Evolutionary conservation across 1,140 invertebrate species (phyloP), one percentile per base, ranked within the genome.

Genomic region (Calliphora vicina): DNA sequence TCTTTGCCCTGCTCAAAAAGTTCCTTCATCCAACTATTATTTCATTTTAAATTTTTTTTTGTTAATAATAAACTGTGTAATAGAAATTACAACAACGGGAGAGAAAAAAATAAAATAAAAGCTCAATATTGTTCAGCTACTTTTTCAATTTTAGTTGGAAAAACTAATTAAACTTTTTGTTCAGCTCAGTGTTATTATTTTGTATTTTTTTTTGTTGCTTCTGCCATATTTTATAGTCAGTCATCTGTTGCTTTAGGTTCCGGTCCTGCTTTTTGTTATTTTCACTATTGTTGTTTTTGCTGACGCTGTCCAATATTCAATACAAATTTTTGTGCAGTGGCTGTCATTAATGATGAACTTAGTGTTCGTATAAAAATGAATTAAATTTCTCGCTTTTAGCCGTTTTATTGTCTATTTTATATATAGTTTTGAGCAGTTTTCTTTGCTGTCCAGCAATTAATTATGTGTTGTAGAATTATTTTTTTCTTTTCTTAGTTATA

Each of bases 111-210:
- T 10, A 23, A 67, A 67, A 25, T 43, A 74, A n/a, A n/a, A n/a
- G n/a, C 26, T 78, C 20, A 15, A 20, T 42, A 20, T 43, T 20
- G 27, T 43, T 43, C 9, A 43, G 74, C 74, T 78, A 45, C 74
- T 78, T 78, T 78, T 78, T 43, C 74, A 45, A 78, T 78, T 78
- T 78, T 45, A 78, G 74, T 43, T 78, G 42, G 35, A 45, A 78
- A 78, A 78, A 78, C 74, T 78, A 78, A 78, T 78, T 78, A 78
- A 78, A 78, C 74, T 78, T 43, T 78, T 43, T 78, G n/a, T 76
- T 42, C 29, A 35, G n/a, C 20, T 29, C n/a, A n/a, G n/a, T n/a
- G n/a, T n/a, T n/a, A n/a, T n/a, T n/a, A n/a, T n/a, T n/a, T n/a
- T n/a, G n/a, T n/a, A n/a, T n/a, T 42, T 35, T 76, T 0, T 76